Conservation (phyloP, 2,113 vertebrate genomes). For the Sphaerodactylus townsendi region DNA sequence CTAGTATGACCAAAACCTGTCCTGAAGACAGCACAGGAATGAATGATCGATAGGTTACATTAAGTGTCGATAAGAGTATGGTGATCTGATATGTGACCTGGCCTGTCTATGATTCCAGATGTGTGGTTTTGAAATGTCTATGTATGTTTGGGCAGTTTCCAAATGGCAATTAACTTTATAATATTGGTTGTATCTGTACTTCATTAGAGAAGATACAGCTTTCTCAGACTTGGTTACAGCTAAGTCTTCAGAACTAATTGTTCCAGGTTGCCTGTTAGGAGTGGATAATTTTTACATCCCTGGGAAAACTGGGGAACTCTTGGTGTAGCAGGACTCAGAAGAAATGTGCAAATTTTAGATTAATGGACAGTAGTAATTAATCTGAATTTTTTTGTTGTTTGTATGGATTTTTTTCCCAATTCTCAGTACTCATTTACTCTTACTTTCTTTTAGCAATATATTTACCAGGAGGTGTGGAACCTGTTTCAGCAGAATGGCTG, state of each 20-base stretch:
- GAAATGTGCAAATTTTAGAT: not conserved
- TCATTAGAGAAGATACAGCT: not conserved
- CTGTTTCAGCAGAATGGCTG: conserved; percentile 98
- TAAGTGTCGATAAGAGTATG: too few species aligned
- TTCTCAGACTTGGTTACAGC: not conserved
- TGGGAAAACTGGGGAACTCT: not conserved
- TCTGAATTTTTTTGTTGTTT: not conserved
- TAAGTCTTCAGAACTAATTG: not conserved
- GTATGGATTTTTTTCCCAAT: not conserved
- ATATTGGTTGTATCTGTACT: not conserved
- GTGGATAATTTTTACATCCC: not conserved
- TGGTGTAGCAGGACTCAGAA: not conserved
- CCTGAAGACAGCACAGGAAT: too few species aligned
- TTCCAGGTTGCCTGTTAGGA: not conserved
- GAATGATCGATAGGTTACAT: too few species aligned
- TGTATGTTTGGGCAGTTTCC: not conserved
- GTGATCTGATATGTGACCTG: too few species aligned
- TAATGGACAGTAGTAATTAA: not conserved
- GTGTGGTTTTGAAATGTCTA: not conserved
- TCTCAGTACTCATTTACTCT: not conserved
- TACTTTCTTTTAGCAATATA: conserved; percentile 86
- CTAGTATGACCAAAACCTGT: too few species aligned
- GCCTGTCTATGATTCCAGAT: too few species aligned
- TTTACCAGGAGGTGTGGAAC: conserved; percentile 98
- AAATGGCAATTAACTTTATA: not conserved